A percentile compares a stretch with the other conserved stretches of the same genome.
Evolutionary conservation across 1,140 invertebrate species (phyloP).

Genomic region (Drosophila pandora): DNA sequence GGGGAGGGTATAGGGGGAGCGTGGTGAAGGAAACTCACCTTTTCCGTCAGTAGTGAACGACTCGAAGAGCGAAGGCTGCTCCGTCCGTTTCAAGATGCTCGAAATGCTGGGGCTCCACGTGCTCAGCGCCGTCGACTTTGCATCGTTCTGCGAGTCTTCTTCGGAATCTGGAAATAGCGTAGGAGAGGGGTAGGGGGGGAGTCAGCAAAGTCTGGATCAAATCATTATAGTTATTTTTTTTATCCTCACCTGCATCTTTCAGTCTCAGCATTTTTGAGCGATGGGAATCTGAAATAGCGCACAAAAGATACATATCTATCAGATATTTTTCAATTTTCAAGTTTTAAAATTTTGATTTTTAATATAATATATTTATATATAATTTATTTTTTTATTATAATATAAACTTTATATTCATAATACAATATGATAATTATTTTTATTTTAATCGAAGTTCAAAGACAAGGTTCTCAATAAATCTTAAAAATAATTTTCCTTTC

Average conservation of each 20-base stretch:
- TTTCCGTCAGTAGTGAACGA: constrained; percentile 90
- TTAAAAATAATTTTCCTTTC: no score
- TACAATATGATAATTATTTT: no score
- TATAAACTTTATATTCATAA: no score
- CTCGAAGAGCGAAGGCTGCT: constrained; percentile 84
- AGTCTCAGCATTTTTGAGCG: constrained; percentile 88
- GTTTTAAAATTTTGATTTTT: no score
- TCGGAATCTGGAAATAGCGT: constrained; percentile 57
- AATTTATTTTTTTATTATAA: no score
- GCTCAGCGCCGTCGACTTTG: constrained; percentile 45
- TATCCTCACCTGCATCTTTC: constrained; percentile 89
- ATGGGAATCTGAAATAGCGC: constrained; percentile 88
- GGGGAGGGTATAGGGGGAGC: background rate
- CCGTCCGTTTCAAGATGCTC: constrained; percentile 54
- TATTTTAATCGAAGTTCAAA: no score
- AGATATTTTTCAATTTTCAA: background rate
- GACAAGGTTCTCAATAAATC: no score
- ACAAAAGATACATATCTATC: constrained; percentile 31
- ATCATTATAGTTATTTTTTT: background rate
- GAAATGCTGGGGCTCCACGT: constrained; percentile 66
- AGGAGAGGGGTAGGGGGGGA: background rate
- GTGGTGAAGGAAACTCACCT: constrained; percentile 85
- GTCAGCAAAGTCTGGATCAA: constrained; percentile 5
- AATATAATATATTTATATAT: no score
- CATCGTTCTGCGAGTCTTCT: constrained; percentile 69